phyloP scores from a whole-genome alignment of 1,140 invertebrate species.

The Hyles vespertilio region DNA sequence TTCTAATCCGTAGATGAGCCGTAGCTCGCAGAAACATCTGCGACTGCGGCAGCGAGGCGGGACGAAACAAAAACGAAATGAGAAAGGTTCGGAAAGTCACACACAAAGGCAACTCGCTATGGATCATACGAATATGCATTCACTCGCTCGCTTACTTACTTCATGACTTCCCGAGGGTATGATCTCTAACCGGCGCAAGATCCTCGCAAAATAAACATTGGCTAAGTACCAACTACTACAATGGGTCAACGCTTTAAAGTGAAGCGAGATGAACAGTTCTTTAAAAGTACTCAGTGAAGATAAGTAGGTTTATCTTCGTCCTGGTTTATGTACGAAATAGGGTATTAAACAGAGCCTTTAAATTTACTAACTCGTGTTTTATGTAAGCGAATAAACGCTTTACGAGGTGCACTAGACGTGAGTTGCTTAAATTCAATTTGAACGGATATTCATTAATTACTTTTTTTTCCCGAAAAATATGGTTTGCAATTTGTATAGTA shows the following conservation, averaged over 20 bases:
- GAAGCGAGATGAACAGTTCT: background rate
- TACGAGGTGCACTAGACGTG: constrained; percentile 49
- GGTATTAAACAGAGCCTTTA: constrained; percentile 35
- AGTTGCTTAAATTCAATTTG: constrained; percentile 39
- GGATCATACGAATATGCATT: constrained; percentile 8
- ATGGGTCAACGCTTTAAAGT: background rate
- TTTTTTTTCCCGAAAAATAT: background rate
- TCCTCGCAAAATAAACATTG: too few relatives aligned
- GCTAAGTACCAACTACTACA: background rate
- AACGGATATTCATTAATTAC: constrained; percentile 22
- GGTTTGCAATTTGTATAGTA: too few relatives aligned
- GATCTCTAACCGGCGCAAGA: too few relatives aligned
- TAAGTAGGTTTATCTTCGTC: constrained; percentile 18
- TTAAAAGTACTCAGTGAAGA: constrained; percentile 7
- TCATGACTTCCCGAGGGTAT: too few relatives aligned
- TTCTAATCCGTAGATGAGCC: constrained; percentile 64
- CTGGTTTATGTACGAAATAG: constrained; percentile 25
- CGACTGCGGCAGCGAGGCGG: constrained; percentile 38
- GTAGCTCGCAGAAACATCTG: constrained; percentile 54
- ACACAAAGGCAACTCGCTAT: constrained; percentile 54
- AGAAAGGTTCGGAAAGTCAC: constrained; percentile 62
- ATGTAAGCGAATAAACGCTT: constrained; percentile 52
- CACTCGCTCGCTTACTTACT: too few relatives aligned
- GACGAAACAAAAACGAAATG: constrained; percentile 67
- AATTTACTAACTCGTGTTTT: constrained; percentile 47